A percentile compares a stretch with the other conserved stretches of the same genome.
Conservation (phyloP, 2,888 invertebrate species). For the Cetonia aurata region DNA sequence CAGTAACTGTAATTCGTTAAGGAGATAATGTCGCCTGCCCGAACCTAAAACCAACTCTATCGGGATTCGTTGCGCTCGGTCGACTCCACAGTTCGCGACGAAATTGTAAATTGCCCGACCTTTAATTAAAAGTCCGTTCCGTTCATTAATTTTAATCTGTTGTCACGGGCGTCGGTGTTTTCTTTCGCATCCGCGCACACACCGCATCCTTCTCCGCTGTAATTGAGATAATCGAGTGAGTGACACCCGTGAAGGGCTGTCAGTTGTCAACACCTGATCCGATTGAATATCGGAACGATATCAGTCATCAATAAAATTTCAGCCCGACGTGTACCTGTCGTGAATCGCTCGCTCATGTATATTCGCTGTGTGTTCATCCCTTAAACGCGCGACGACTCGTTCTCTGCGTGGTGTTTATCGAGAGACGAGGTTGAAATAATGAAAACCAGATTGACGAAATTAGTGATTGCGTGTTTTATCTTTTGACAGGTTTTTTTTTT, state of each 20-base stretch:
- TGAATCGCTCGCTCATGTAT: constrained; percentile 11
- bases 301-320: constrained; percentile 38
- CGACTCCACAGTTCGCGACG: constrained; percentile 33
- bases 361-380: constrained; percentile 11
- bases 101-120: constrained; percentile 39
- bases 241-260: constrained; percentile 32
- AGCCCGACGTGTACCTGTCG: constrained; percentile 2
- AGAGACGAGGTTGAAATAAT: too few species aligned
- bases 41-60: constrained; percentile 14
- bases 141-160: constrained; percentile 42
- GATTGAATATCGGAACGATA: constrained; percentile 33
- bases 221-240: constrained; percentile 40
- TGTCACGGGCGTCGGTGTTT: constrained; percentile 26
- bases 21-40: too few species aligned
- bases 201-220: not conserved
- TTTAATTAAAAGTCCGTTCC: constrained; percentile 43
- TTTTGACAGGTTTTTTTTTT: too few species aligned
- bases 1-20: too few species aligned
- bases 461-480: too few species aligned
- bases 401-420: too few species aligned
- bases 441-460: too few species aligned
- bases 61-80: constrained; percentile 19
- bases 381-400: not conserved
- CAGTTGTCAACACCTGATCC: constrained; percentile 31
- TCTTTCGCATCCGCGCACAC: constrained; percentile 7